These are phyloP conservation scores for Apis dorsata DNA, from an alignment of 1,140 invertebrate species.

Conservation along the genomic window DNA sequence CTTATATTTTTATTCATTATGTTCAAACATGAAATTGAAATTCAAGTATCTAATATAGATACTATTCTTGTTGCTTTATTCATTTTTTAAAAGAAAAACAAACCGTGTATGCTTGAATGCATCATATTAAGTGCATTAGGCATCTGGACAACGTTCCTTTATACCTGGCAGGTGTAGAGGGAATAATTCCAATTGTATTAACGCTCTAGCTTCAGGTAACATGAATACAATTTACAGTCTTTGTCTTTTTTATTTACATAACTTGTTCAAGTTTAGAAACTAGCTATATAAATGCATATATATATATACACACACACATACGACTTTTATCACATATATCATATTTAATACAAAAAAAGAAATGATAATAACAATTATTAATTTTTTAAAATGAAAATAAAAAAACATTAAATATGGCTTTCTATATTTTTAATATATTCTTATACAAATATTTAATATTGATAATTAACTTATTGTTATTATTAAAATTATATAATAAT, in stretches of 20 bases:
- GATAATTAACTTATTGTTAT: too few relatives aligned
- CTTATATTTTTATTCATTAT: too few relatives aligned
- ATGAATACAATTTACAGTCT: background rate
- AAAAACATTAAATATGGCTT: too few relatives aligned
- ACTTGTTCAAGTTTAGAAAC: background rate
- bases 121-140: background rate
- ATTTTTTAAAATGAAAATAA: too few relatives aligned
- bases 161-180: background rate
- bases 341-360: too few relatives aligned
- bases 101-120: background rate
- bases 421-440: too few relatives aligned
- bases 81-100: background rate
- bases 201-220: background rate
- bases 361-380: too few relatives aligned
- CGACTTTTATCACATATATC: too few relatives aligned
- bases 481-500: too few relatives aligned
- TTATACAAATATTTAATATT: too few relatives aligned
- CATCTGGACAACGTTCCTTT: background rate
- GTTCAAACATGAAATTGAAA: background rate
- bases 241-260: background rate
- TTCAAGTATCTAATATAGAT: background rate
- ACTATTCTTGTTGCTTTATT: too few relatives aligned
- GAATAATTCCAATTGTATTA: slow-evolving; percentile 1
- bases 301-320: too few relatives aligned
- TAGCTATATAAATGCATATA: background rate